These are phyloP conservation scores for Fistularia tabacaria DNA, from an alignment of 2,797 vertebrate genomes.

Conservation along the genomic window DNA sequence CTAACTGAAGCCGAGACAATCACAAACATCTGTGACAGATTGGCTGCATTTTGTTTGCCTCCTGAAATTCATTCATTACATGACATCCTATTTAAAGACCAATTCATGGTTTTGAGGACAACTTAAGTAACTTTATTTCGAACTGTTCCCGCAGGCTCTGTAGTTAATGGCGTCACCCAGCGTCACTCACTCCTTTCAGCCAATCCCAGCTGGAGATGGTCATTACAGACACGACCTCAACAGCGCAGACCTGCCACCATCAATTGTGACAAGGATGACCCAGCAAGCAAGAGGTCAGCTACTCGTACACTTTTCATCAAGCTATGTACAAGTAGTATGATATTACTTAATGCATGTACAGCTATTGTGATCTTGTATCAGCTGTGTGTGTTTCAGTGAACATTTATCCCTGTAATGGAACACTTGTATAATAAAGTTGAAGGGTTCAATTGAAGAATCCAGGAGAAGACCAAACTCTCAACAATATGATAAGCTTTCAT, in stretches of 20 bases:
- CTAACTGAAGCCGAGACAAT: no score
- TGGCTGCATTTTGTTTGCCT: no score
- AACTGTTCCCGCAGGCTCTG: slow-evolving; percentile 21
- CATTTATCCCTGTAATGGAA: neutral
- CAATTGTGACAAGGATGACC: slow-evolving; percentile 22
- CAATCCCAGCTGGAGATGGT: slow-evolving; percentile 27
- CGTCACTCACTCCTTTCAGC: slow-evolving; percentile 23
- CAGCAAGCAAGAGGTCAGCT: slow-evolving; percentile 45
- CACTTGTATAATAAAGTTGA: no score
- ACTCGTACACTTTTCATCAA: no score
- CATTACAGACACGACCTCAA: slow-evolving; percentile 16
- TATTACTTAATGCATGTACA: neutral
- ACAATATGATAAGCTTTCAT: no score
- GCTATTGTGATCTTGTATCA: neutral
- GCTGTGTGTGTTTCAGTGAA: neutral
- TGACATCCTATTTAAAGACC: no score
- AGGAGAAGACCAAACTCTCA: no score
- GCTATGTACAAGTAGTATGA: neutral
- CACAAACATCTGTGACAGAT: no score
- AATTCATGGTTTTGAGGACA: no score
- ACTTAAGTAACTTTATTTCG: neutral
- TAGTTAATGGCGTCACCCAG: slow-evolving; percentile 16
- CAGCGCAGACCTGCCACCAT: slow-evolving; percentile 6
- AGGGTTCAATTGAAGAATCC: no score
- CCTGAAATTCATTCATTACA: no score